Evolutionary conservation across 2,113 vertebrate genomes (phyloP), one percentile per base, ranked within the genome.

Genomic region (Callipepla squamata): DNA sequence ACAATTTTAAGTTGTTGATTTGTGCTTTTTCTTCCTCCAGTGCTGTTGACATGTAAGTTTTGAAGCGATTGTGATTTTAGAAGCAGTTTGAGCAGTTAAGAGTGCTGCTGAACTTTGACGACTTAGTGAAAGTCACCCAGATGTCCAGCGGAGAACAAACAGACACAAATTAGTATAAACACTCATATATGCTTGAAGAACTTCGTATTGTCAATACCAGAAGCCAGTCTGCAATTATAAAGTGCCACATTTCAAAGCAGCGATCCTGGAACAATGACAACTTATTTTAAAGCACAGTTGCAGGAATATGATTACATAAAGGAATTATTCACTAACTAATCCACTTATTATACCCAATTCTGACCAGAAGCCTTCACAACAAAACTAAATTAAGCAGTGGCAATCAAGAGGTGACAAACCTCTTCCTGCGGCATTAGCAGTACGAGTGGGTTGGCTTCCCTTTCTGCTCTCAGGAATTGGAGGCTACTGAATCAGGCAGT

Each of bases 211-310:
- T 58, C 57, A 84, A 44, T 47, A 77, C 32, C 68, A 88, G 68
- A 83, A 91, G 42, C 28, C 55, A 91, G 22, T 36, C 84, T 80
- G 55, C 65, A 93, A 84, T 91, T 76, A 77, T 42, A 85, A 78
- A 91, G 89, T 26, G 20, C 87, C 93, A 82, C 83, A 85, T 80
- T 88, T 85, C 76, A 92, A 92, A 91, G 86, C 68, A 90, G 61
- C 85, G 51, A 48, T 68, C 36, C 89, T 95, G 89, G 82, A 94
- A 76, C 76, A 91, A 72, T 22, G 68, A 92, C 85, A 96, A 74
- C 8, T 55, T 69, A 85, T 63, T 89, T 61, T 40, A 77, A 87
- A 78, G 87, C 2, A 12, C 59, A 87, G 72, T 45, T 79, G 58
- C 59, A 83, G 81, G 84, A 80, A 34, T 72, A 63, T 68, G 57